phyloP scores from a whole-genome alignment of 2,888 invertebrate genomes.

The Platypus cylindrus region DNA sequence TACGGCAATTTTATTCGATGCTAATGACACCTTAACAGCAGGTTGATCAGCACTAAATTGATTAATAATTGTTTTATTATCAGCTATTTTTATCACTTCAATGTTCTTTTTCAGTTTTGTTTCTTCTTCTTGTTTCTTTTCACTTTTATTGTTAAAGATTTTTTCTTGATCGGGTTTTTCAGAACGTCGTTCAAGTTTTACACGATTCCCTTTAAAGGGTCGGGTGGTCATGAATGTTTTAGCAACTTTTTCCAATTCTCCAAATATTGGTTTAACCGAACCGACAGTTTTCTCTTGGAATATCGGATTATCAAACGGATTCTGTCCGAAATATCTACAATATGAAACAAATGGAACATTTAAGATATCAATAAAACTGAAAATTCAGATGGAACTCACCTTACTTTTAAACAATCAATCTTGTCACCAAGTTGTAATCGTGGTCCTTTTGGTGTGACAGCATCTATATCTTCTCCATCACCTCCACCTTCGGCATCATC shows the following conservation, averaged over 20 bases:
- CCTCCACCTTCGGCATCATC: constrained; percentile 27
- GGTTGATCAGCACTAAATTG: neutral
- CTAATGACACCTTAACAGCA: too few species aligned
- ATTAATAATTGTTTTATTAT: neutral
- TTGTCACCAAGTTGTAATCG: constrained; percentile 58
- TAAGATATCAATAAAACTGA: too few species aligned
- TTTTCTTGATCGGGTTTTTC: too few species aligned
- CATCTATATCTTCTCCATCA: constrained; percentile 24
- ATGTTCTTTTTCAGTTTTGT: constrained; percentile 1
- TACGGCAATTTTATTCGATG: neutral
- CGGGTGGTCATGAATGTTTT: neutral
- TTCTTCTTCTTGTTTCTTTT: too few species aligned
- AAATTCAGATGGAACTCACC: constrained; percentile 6
- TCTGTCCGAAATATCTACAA: constrained; percentile 56
- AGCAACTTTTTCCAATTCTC: constrained; percentile 8
- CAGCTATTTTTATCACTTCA: neutral
- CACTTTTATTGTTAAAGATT: too few species aligned
- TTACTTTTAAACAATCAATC: constrained; percentile 54
- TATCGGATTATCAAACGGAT: constrained; percentile 64
- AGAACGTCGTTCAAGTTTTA: too few species aligned
- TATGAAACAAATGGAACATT: neutral
- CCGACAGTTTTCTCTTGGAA: constrained; percentile 46
- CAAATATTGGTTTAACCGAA: constrained; percentile 37
- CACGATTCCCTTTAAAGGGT: too few species aligned
- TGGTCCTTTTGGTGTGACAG: constrained; percentile 32